Evolutionary conservation across 2,797 vertebrate species (phyloP).

Genomic region (Hippopotamyrus pictus): DNA sequence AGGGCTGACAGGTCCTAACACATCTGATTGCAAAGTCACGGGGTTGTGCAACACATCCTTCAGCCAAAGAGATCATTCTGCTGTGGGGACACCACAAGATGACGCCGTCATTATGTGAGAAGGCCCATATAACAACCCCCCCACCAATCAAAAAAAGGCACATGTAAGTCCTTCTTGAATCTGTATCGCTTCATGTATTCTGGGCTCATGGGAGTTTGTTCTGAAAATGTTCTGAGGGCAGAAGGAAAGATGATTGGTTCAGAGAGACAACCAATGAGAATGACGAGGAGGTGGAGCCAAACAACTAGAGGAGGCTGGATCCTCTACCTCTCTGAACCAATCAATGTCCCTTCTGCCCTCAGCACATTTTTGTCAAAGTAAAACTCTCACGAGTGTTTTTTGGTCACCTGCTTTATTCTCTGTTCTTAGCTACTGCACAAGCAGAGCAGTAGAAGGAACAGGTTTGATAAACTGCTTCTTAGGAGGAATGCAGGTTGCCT

Average conservation of each 20-base stretch:
- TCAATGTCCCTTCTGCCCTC: background rate
- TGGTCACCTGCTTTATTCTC: background rate
- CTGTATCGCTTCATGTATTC: background rate
- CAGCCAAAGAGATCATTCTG: background rate
- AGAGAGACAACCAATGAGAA: background rate
- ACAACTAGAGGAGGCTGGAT: background rate
- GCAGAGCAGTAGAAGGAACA: background rate
- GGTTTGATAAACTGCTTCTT: background rate
- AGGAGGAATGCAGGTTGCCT: background rate
- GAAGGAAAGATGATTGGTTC: background rate
- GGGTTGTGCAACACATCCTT: background rate
- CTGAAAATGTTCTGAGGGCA: background rate
- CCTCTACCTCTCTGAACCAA: background rate
- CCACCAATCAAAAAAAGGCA: background rate
- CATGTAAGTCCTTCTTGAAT: background rate
- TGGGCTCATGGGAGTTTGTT: background rate
- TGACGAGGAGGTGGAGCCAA: background rate
- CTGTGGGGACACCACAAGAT: background rate
- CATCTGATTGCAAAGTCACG: conserved; percentile 3
- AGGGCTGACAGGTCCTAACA: background rate
- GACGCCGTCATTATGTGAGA: background rate
- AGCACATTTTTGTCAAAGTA: background rate
- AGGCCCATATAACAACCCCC: background rate
- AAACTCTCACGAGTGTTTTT: background rate
- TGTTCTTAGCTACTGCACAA: background rate